Evolutionary conservation across 2,797 vertebrate genomes (phyloP).

Genomic region (Sternarchorhynchus goeldii): DNA sequence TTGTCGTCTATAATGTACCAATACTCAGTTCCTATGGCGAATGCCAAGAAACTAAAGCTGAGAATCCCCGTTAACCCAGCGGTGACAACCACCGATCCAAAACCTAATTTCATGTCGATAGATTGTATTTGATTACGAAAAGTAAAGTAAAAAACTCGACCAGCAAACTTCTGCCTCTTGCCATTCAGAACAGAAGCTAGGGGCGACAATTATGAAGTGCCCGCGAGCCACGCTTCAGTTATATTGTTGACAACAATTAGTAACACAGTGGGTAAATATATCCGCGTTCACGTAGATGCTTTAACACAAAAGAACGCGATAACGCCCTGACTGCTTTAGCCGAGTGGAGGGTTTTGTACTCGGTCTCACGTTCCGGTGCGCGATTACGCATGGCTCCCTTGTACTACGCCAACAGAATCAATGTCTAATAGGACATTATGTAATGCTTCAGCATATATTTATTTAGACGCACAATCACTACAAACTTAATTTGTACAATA

Average conservation of each 20-base stretch:
- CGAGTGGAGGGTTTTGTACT: no score
- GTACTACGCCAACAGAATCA: background rate
- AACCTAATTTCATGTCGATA: conserved; percentile 62
- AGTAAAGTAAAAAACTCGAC: no score
- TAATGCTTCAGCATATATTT: background rate
- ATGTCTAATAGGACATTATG: background rate
- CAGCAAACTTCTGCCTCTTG: background rate
- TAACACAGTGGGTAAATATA: background rate
- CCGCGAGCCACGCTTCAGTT: background rate
- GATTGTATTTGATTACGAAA: background rate
- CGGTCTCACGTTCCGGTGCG: background rate
- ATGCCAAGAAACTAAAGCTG: conserved; percentile 75
- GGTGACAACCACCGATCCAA: conserved; percentile 65
- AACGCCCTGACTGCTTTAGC: no score
- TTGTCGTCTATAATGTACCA: conserved; percentile 80
- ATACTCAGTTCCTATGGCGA: conserved; percentile 76
- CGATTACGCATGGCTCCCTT: background rate
- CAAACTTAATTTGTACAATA: background rate
- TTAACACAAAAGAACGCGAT: background rate
- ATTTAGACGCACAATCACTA: background rate
- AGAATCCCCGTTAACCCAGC: conserved; percentile 73
- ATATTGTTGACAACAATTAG: background rate
- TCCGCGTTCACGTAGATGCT: background rate
- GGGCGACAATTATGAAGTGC: background rate
- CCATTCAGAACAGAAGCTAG: background rate